A percentile compares a stretch with the other conserved stretches of the same genome.
Conservation (phyloP, 2,113 vertebrate species). For the Calyptommatus sinebrachiatus region DNA sequence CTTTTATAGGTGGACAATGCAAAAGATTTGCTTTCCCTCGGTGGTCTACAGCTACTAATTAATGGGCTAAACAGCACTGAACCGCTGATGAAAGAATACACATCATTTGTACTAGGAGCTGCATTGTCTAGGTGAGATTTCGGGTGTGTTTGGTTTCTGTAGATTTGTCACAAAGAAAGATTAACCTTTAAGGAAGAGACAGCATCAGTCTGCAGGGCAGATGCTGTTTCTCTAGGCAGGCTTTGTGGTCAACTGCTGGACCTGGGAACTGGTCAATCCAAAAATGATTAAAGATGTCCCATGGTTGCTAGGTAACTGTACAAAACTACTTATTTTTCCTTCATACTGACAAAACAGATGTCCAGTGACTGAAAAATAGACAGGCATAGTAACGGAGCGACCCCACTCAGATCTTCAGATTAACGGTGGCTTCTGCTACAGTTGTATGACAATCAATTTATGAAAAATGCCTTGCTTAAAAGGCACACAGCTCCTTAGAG, state of each 20-base stretch:
- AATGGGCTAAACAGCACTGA: conserved; percentile 84
- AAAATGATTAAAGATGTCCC: not conserved
- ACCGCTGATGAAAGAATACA: conserved; percentile 77
- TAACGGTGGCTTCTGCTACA: not conserved
- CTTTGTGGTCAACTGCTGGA: not conserved
- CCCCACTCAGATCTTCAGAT: not conserved
- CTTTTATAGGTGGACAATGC: conserved; percentile 90
- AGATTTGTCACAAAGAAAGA: not conserved
- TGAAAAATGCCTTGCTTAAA: not conserved
- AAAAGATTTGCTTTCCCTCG: conserved; percentile 84
- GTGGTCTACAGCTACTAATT: conserved; percentile 83
- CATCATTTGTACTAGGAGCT: conserved; percentile 90
- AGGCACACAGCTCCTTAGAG: not conserved
- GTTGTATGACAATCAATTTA: not conserved
- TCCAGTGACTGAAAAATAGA: not conserved
- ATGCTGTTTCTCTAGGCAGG: not conserved
- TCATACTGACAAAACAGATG: not conserved
- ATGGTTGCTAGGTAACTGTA: conserved; percentile 1
- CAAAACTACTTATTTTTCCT: not conserved
- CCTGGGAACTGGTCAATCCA: not conserved
- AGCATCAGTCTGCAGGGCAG: not conserved
- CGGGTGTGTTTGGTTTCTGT: no score
- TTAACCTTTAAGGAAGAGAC: not conserved
- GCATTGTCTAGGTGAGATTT: conserved; percentile 82
- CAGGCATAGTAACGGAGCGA: not conserved